A percentile compares a stretch with the other conserved stretches of the same genome.
Conservation (phyloP, 2,888 invertebrate species). For the Apocheima hispidaria region DNA sequence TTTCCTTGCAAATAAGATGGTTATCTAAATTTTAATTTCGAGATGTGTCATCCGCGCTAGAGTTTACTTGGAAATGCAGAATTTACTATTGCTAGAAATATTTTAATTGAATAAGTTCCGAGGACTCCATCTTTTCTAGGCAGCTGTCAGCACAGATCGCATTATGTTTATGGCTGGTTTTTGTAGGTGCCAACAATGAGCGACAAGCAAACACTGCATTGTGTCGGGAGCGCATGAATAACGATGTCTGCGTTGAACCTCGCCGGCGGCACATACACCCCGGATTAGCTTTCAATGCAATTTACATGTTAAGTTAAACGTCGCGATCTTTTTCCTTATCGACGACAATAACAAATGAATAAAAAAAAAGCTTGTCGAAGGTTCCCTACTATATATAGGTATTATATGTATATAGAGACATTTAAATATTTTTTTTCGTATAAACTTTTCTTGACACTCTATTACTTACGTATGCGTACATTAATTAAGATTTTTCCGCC, state of each 20-base stretch:
- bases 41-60: constrained; percentile 5
- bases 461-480: no score
- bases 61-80: not conserved
- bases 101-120: not conserved
- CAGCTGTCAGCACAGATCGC: constrained; percentile 74
- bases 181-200: constrained; percentile 54
- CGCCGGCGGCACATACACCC: constrained; percentile 68
- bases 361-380: not conserved
- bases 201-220: constrained; percentile 82
- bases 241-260: constrained; percentile 64
- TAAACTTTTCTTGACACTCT: no score
- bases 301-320: constrained; percentile 71
- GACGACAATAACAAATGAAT: not conserved
- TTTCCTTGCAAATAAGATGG: constrained; percentile 33
- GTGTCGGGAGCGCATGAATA: constrained; percentile 76
- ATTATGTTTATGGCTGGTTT: constrained; percentile 64
- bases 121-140: constrained; percentile 6
- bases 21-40: constrained; percentile 33
- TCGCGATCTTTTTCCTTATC: constrained; percentile 46
- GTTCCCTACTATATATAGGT: no score
- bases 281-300: constrained; percentile 71
- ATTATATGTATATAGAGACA: no score
- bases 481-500: no score
- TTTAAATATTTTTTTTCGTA: no score
- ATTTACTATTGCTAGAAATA: constrained; percentile 6